Percentiles rank a stretch among this genome's conserved stretches.
Conservation (phyloP, 2,113 vertebrate genomes). For the Mesoclemmys tuberculata region DNA sequence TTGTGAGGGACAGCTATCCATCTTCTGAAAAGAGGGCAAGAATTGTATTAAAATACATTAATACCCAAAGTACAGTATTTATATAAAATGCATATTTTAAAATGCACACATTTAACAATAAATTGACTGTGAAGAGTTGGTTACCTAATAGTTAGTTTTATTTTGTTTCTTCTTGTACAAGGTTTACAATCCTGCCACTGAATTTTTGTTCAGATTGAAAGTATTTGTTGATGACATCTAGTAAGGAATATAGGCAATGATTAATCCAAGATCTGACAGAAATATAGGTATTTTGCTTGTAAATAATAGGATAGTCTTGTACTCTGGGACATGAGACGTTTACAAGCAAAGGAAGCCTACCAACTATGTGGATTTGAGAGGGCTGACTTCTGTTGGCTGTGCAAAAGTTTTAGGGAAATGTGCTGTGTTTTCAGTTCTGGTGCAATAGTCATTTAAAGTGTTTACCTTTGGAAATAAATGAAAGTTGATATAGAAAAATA, state of each 20-base stretch:
- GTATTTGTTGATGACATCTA: neutral
- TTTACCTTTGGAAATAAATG: too few relatives aligned
- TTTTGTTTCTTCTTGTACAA: neutral
- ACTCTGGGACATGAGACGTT: neutral
- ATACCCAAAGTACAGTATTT: neutral
- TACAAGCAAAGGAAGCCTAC: fast-evolving
- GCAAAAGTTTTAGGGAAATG: neutral
- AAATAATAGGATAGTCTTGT: neutral
- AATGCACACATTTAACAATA: neutral
- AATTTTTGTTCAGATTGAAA: neutral
- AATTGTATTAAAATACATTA: neutral
- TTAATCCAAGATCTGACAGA: neutral
- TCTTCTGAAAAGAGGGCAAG: neutral
- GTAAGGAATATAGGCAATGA: neutral
- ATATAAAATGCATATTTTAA: neutral
- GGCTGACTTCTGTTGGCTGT: neutral
- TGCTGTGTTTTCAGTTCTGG: neutral
- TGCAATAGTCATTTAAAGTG: too few relatives aligned
- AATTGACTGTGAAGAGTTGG: neutral
- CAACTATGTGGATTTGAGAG: neutral
- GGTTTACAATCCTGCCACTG: neutral
- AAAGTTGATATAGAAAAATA: too few relatives aligned
- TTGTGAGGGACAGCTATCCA: neutral
- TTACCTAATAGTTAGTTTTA: neutral
- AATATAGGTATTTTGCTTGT: neutral